Conservation (phyloP, 2,888 invertebrate genomes). For the Tachina fera region DNA sequence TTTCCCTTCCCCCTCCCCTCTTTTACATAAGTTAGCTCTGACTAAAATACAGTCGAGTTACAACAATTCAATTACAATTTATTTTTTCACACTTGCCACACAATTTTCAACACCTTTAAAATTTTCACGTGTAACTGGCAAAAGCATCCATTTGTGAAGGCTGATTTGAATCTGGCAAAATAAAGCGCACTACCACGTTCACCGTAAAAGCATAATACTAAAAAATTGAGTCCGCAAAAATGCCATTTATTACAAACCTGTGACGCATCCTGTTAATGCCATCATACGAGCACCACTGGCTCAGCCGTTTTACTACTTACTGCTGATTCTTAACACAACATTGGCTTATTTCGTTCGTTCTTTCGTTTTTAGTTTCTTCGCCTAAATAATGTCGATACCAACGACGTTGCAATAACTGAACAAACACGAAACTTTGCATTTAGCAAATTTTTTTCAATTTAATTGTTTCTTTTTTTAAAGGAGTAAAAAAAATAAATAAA, state of each 20-base stretch:
- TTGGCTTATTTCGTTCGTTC: conserved; percentile 17
- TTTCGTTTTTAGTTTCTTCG: conserved; percentile 1
- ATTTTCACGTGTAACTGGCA: conserved; percentile 81
- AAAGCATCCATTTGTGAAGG: conserved; percentile 77
- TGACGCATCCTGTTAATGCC: conserved; percentile 69
- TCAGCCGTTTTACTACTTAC: conserved; percentile 48
- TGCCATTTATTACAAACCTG: conserved; percentile 62
- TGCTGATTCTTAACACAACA: conserved; percentile 65
- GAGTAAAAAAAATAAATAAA: conserved; percentile 34
- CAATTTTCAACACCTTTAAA: conserved; percentile 80
- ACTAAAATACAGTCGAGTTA: neutral
- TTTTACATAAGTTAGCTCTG: neutral
- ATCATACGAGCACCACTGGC: conserved; percentile 39
- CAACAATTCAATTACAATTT: conserved; percentile 71
- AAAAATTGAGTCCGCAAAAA: conserved; percentile 67
- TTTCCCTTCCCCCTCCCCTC: neutral
- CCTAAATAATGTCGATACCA: conserved; percentile 64
- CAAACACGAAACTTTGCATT: conserved; percentile 68
- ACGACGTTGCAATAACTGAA: conserved; percentile 40
- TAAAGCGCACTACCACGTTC: conserved; percentile 64
- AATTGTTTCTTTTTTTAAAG: conserved; percentile 11
- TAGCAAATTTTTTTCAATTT: conserved; percentile 25
- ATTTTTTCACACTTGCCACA: conserved; percentile 70
- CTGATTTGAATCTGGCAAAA: conserved; percentile 67
- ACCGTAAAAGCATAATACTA: conserved; percentile 73